These are phyloP conservation scores for Halcyon senegalensis DNA, from an alignment of 2,113 vertebrate genomes.

Conservation along the genomic window DNA sequence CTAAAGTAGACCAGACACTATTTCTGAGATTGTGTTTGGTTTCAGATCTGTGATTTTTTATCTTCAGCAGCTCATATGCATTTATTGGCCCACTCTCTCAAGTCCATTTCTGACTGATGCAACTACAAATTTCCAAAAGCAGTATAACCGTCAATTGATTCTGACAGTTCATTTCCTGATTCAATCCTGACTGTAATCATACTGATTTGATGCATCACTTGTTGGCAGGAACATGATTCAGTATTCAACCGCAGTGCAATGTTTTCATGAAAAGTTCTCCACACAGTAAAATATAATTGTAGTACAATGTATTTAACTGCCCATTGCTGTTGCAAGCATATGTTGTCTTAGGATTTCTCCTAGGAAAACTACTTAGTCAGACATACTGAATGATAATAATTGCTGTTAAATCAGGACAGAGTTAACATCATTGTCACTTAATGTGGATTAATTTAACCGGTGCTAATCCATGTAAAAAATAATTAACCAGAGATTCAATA, in stretches of 20 bases:
- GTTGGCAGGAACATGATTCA: slow-evolving; percentile 51
- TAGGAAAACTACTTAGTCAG: slow-evolving; percentile 7
- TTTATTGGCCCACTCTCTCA: not conserved
- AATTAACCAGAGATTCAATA: slow-evolving; percentile 10
- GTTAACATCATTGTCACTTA: not conserved
- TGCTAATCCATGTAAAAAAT: slow-evolving; percentile 39
- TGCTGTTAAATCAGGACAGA: slow-evolving; percentile 27
- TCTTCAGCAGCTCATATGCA: not conserved
- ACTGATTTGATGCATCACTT: slow-evolving; percentile 50
- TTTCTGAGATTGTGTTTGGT: not conserved
- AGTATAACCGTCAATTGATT: slow-evolving; percentile 35
- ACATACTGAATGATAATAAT: not conserved
- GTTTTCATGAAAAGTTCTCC: slow-evolving; percentile 49
- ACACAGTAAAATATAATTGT: slow-evolving; percentile 39
- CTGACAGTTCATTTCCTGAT: slow-evolving; percentile 58
- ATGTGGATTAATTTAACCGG: slow-evolving; percentile 29
- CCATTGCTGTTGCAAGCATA: not conserved
- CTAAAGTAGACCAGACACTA: not conserved
- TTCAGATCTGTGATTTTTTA: not conserved
- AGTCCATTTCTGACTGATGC: slow-evolving; percentile 7
- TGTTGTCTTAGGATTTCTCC: slow-evolving; percentile 30
- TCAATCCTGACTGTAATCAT: slow-evolving; percentile 41
- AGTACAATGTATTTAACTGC: slow-evolving; percentile 42
- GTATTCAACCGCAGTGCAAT: not conserved
- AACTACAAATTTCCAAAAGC: slow-evolving; percentile 42